phyloP scores from a whole-genome alignment of 2,888 invertebrate genomes.

The Leptopilina drosophilae region DNA sequence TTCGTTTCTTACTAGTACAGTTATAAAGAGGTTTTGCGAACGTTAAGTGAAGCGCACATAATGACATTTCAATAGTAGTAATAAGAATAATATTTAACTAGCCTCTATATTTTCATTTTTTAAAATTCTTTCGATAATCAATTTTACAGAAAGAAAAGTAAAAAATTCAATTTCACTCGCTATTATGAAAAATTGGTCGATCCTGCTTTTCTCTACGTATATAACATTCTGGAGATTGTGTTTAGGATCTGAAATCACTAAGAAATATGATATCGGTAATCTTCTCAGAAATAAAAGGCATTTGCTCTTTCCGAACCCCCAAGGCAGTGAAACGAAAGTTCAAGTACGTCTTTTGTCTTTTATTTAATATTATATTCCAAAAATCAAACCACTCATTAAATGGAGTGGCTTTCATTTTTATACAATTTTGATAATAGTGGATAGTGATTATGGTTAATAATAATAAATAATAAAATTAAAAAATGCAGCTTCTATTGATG shows the following conservation, averaged over 20 bases:
- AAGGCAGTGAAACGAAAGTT: constrained; percentile 67
- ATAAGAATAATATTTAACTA: constrained; percentile 37
- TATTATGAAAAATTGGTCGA: constrained; percentile 38
- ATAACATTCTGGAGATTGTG: constrained; percentile 28
- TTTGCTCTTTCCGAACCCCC: constrained; percentile 66
- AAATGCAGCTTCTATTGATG: no score
- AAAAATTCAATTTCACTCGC: constrained; percentile 37
- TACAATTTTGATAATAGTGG: no score
- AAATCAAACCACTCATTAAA: no score
- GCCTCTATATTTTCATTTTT: constrained; percentile 34
- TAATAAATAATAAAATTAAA: no score
- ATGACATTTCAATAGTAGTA: constrained; percentile 43
- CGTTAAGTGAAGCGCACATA: constrained; percentile 62
- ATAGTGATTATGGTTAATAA: no score
- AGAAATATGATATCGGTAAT: constrained; percentile 44
- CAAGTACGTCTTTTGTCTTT: constrained; percentile 57
- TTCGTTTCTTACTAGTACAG: constrained; percentile 47
- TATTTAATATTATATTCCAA: background rate
- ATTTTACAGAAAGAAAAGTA: background rate
- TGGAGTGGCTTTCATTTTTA: no score
- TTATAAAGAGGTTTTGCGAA: constrained; percentile 46
- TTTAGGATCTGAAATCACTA: constrained; percentile 34
- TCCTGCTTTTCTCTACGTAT: constrained; percentile 12
- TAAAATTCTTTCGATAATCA: background rate
- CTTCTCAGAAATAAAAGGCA: constrained; percentile 60